Evolutionary conservation across 2,797 vertebrate genomes (phyloP).

Genomic region (Leptoclinus maculatus): DNA sequence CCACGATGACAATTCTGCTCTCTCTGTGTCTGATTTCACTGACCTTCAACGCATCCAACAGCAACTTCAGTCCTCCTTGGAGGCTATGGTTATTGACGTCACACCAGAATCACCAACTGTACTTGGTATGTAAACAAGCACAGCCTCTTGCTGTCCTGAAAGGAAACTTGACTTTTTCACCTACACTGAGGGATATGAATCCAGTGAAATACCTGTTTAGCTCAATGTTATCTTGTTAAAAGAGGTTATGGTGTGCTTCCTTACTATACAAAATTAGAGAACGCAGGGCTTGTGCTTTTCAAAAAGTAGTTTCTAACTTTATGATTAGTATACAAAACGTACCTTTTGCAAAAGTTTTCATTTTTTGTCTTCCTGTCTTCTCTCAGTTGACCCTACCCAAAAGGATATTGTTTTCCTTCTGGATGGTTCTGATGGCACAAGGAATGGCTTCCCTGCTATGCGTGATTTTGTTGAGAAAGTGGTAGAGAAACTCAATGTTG

Average conservation of each 20-base stretch:
- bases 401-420: conserved; percentile 83
- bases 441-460: conserved; percentile 62
- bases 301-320: neutral
- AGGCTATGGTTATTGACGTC: too few species aligned
- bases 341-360: conserved; percentile 26
- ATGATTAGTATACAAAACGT: neutral
- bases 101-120: too few species aligned
- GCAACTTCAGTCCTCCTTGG: too few species aligned
- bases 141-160: neutral
- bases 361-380: conserved; percentile 1
- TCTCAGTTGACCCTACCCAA: conserved; percentile 48
- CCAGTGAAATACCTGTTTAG: neutral
- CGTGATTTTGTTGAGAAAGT: conserved; percentile 66
- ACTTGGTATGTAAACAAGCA: too few species aligned
- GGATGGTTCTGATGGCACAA: conserved; percentile 72
- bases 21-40: too few species aligned
- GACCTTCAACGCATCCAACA: too few species aligned
- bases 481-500: conserved; percentile 53
- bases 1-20: neutral
- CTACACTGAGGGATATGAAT: too few species aligned
- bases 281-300: too few species aligned
- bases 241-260: neutral
- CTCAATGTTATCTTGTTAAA: neutral
- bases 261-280: neutral
- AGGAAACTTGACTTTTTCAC: too few species aligned